Conservation (phyloP, 2,113 vertebrate genomes). For the Oplegnathus fasciatus region DNA sequence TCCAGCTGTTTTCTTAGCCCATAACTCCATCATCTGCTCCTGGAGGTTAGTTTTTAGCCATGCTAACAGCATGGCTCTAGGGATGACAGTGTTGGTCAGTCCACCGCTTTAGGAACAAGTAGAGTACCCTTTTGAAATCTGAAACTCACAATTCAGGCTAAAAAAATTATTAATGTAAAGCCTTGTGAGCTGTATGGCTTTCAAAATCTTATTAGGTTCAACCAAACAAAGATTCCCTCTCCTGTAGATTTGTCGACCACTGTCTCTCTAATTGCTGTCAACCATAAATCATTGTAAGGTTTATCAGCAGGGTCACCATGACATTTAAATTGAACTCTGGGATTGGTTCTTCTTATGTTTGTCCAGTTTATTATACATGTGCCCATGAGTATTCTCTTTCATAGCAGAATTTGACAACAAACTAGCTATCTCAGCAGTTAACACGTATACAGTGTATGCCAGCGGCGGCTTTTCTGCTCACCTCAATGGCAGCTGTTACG, state of each 20-base stretch:
- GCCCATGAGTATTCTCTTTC: neutral
- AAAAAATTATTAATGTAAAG: neutral
- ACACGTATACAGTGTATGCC: neutral
- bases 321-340: neutral
- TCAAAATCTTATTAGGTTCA: neutral
- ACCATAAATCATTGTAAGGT: neutral
- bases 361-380: neutral
- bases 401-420: slow-evolving; percentile 9
- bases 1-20: neutral
- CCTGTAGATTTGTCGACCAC: neutral
- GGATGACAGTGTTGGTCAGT: neutral
- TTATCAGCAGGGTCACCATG: neutral
- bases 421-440: neutral
- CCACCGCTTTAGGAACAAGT: no score
- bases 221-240: neutral
- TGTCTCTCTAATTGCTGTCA: neutral
- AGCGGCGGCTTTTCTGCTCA: neutral
- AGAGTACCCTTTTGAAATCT: neutral
- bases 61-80: no score
- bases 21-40: neutral
- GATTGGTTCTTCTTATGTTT: neutral
- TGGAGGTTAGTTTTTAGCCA: slow-evolving; percentile 13
- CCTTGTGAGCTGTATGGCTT: no score
- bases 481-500: slow-evolving; percentile 12
- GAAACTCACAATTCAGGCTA: neutral